These are phyloP conservation scores for Colletes gigas DNA, from an alignment of 1,140 invertebrate genomes.

Conservation along the genomic window DNA sequence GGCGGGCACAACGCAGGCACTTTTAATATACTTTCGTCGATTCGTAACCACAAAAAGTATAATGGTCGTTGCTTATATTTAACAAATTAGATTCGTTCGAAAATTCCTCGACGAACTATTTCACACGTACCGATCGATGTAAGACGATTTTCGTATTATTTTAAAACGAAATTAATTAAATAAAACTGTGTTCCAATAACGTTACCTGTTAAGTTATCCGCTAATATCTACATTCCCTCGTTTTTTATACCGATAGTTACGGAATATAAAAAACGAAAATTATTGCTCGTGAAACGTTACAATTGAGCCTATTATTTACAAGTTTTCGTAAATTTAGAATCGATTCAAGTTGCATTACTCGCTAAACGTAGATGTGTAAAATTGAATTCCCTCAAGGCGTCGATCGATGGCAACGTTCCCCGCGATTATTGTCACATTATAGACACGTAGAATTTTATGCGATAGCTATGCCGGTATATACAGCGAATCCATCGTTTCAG, in stretches of 20 bases:
- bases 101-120: not conserved
- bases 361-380: slow-evolving; percentile 18
- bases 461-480: slow-evolving; percentile 29
- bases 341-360: not conserved
- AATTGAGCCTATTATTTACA: not conserved
- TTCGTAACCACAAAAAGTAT: not conserved
- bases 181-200: not conserved
- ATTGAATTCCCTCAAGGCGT: not conserved
- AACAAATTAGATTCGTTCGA: not conserved
- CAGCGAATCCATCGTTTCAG: not conserved
- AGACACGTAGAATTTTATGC: slow-evolving; percentile 38
- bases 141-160: not conserved
- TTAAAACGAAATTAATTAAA: not conserved
- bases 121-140: too few species aligned
- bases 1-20: slow-evolving; percentile 25
- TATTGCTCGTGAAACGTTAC: not conserved
- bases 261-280: not conserved
- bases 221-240: not conserved
- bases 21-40: not conserved
- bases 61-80: not conserved
- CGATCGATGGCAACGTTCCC: not conserved
- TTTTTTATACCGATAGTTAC: not conserved
- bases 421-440: slow-evolving; percentile 31
- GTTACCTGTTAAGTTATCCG: not conserved
- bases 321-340: not conserved